These are phyloP conservation scores for Linurgus olivaceus DNA, from an alignment of 2,797 vertebrate species.

Conservation along the genomic window DNA sequence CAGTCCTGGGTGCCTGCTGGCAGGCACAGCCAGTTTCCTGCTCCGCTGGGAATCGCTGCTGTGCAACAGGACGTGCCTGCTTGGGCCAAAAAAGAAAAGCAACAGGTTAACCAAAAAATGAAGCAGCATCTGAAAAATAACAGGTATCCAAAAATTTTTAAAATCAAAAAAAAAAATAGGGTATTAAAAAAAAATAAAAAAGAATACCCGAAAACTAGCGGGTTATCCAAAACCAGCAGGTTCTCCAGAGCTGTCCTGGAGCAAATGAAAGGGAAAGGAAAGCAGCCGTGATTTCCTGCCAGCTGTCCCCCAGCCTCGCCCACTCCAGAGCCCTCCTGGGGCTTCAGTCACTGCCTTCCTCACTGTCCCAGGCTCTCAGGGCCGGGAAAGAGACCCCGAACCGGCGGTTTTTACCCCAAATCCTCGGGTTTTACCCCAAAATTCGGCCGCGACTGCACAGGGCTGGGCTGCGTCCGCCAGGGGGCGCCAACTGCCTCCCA, in stretches of 20 bases:
- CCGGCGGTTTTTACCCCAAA: not conserved
- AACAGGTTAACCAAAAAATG: not conserved
- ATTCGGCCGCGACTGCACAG: too few relatives aligned
- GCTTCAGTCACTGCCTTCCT: accelerated
- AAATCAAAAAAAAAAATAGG: not conserved
- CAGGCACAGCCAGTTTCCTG: not conserved
- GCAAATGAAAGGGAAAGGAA: not conserved
- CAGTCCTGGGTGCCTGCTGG: accelerated
- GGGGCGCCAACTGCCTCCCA: not conserved
- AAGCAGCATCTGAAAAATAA: not conserved
- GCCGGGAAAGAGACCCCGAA: too few relatives aligned
- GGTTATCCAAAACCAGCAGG: not conserved
- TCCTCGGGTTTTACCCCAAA: not conserved
- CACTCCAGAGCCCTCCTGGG: not conserved
- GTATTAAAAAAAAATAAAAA: not conserved
- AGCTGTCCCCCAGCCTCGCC: not conserved
- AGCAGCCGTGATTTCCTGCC: not conserved
- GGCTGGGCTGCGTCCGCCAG: not conserved
- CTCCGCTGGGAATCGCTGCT: not conserved
- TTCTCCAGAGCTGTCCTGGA: not conserved
- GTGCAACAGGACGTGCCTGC: accelerated
- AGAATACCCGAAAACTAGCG: not conserved
- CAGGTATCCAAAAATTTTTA: not conserved
- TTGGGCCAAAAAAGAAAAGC: not conserved
- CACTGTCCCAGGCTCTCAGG: accelerated